phyloP scores from a whole-genome alignment of 2,797 vertebrate genomes.

The Myotis findleyi region DNA sequence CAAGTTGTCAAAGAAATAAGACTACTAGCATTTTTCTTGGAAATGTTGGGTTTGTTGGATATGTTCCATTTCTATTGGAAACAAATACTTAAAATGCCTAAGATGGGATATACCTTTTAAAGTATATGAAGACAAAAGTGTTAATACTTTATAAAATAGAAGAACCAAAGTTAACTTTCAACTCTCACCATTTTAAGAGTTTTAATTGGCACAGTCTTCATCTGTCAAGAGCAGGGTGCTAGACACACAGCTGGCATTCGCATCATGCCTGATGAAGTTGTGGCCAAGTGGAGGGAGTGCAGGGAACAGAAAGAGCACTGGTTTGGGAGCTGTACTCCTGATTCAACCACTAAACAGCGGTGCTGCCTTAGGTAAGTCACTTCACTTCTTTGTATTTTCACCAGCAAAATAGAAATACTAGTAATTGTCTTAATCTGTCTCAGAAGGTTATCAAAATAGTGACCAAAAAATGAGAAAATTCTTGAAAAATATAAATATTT shows the following conservation, averaged over 20 bases:
- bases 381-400: neutral
- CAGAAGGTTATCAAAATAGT: neutral
- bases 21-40: neutral
- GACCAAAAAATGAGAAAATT: neutral
- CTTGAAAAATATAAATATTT: neutral
- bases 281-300: neutral
- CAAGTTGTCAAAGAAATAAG: neutral
- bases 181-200: neutral
- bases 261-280: neutral
- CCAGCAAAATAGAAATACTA: conserved; percentile 6
- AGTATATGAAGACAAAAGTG: neutral
- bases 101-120: neutral
- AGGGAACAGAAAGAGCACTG: neutral
- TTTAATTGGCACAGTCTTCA: neutral
- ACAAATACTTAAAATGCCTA: neutral
- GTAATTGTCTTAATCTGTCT: neutral
- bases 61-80: neutral
- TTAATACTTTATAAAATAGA: neutral
- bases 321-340: neutral
- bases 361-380: neutral
- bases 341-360: neutral
- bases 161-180: neutral
- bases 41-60: too few relatives aligned
- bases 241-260: neutral
- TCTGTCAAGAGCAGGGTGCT: neutral